Percentiles rank a stretch among this genome's conserved stretches.
Evolutionary conservation across 2,113 vertebrate species (phyloP).

Genomic region (Aleadryas rufinucha): DNA sequence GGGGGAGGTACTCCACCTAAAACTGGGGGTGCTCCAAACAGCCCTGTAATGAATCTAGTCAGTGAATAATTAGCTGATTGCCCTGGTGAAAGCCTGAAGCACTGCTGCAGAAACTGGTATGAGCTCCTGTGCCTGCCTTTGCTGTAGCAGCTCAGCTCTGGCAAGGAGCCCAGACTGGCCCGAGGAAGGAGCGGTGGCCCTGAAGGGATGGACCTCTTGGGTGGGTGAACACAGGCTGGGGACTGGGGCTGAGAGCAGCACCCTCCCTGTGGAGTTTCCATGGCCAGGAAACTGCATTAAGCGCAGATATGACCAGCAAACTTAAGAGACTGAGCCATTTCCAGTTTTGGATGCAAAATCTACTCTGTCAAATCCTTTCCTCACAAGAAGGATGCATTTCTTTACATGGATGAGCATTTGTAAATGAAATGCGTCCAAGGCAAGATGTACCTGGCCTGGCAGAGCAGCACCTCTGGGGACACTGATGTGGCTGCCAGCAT

Average conservation of each 20-base stretch:
- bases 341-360: neutral
- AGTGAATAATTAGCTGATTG: neutral
- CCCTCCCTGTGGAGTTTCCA: accelerated
- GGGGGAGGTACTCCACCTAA: neutral
- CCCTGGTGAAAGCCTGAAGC: neutral
- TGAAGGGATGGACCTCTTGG: accelerated
- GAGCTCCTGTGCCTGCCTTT: neutral
- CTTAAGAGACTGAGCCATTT: neutral
- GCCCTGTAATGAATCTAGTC: neutral
- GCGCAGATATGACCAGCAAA: neutral
- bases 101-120: neutral
- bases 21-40: neutral
- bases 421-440: neutral
- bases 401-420: neutral
- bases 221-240: accelerated
- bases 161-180: neutral
- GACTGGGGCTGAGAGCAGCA: neutral
- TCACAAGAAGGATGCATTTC: neutral
- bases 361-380: neutral
- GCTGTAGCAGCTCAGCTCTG: neutral
- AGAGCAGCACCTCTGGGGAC: neutral
- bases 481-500: neutral
- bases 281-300: neutral
- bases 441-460: neutral
- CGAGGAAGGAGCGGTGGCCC: accelerated